These are phyloP conservation scores for Peromyscus leucopus DNA, from an alignment of 2,113 vertebrate genomes.

Conservation along the genomic window DNA sequence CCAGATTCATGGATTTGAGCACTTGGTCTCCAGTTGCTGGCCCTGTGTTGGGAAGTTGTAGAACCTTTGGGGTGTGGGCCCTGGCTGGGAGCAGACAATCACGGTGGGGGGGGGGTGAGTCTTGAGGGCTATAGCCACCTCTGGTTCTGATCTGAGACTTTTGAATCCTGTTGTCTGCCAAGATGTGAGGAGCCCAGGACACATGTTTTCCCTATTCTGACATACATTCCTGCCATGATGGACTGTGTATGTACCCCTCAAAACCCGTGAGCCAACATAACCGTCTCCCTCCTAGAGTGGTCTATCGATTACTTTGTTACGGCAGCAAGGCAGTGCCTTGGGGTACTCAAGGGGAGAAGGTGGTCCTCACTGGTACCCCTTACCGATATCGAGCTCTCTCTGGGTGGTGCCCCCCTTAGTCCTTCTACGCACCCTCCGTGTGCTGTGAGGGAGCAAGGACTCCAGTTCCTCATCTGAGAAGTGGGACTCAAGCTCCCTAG, in stretches of 20 bases:
- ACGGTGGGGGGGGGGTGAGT: too few species aligned
- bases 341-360: neutral
- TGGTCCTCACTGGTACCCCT: neutral
- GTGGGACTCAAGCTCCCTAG: neutral
- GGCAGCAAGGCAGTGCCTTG: neutral
- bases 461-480: neutral
- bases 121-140: neutral
- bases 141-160: neutral
- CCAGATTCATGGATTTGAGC: neutral
- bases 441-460: neutral
- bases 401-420: neutral
- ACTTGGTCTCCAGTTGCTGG: neutral
- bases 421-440: neutral
- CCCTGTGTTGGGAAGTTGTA: neutral
- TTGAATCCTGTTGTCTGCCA: neutral
- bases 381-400: neutral
- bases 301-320: accelerated
- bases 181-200: too few species aligned
- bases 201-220: neutral
- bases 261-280: neutral
- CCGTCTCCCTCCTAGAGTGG: neutral
- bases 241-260: neutral
- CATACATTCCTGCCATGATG: neutral
- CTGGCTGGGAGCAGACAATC: neutral
- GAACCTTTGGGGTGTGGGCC: neutral